A percentile compares a stretch with the other conserved stretches of the same genome.
Evolutionary conservation across 2,888 invertebrate species (phyloP).

Genomic region (Agrochola litura): DNA sequence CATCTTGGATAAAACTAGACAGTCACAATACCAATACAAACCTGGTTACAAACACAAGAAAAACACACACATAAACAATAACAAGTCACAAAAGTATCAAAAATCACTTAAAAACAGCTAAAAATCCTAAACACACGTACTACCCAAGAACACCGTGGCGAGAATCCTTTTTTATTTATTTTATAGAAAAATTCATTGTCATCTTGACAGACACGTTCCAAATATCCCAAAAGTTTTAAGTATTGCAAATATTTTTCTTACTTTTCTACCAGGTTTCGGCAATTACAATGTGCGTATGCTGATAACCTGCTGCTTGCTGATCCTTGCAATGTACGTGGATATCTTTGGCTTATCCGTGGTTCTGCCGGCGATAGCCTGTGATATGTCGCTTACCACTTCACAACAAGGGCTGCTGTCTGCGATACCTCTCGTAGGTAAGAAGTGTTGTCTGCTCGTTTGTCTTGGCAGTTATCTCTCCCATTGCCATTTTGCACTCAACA

Average conservation of each 20-base stretch:
- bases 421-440: constrained; percentile 80
- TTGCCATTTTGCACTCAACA: neutral
- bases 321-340: constrained; percentile 84
- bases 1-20: too few relatives aligned
- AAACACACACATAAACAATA: too few relatives aligned
- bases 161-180: too few relatives aligned
- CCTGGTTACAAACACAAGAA: too few relatives aligned
- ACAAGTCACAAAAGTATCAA: too few relatives aligned
- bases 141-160: too few relatives aligned
- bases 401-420: constrained; percentile 92
- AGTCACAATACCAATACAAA: too few relatives aligned
- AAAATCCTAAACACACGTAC: too few relatives aligned
- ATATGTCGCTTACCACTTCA: constrained; percentile 90
- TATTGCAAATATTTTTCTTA: constrained; percentile 11
- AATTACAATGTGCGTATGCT: constrained; percentile 91
- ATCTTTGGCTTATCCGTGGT: constrained; percentile 86
- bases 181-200: neutral
- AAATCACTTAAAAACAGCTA: too few relatives aligned
- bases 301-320: constrained; percentile 87
- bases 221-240: neutral
- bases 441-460: neutral
- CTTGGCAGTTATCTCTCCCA: neutral
- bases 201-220: constrained; percentile 11
- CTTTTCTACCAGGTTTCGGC: constrained; percentile 90
- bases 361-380: constrained; percentile 93